These are phyloP conservation scores for Sorex araneus DNA, from an alignment of 2,113 vertebrate genomes.

Conservation along the genomic window DNA sequence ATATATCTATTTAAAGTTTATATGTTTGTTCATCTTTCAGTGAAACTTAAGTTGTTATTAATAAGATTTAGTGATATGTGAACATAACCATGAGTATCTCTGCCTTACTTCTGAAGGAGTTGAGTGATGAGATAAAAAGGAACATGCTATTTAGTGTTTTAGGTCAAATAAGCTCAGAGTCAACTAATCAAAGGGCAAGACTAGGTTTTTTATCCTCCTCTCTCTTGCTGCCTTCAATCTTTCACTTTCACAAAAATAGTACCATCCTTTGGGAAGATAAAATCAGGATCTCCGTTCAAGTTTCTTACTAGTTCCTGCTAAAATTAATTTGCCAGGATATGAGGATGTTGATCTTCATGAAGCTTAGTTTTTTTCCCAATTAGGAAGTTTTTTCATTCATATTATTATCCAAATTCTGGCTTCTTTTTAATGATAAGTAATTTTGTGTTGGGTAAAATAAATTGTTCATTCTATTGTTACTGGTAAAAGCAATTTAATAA, in stretches of 20 bases:
- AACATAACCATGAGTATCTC: neutral
- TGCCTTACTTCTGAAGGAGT: neutral
- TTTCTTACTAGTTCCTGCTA: conserved; percentile 44
- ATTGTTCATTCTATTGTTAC: neutral
- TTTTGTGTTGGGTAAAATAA: conserved; percentile 30
- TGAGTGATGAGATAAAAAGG: neutral
- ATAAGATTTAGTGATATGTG: neutral
- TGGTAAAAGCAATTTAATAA: conserved; percentile 15
- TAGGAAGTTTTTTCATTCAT: conserved; percentile 55
- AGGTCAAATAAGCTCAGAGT: neutral
- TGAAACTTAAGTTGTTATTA: neutral
- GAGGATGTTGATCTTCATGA: conserved; percentile 72
- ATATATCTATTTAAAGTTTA: conserved; percentile 46
- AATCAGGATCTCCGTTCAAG: neutral
- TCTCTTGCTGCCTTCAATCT: neutral
- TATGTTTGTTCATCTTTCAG: conserved; percentile 16
- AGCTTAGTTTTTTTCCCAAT: conserved; percentile 69
- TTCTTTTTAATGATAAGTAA: conserved; percentile 69
- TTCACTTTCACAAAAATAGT: conserved; percentile 22
- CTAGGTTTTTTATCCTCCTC: neutral
- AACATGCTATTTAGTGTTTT: neutral
- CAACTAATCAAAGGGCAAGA: neutral
- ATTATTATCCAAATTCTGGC: conserved; percentile 57
- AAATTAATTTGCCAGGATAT: conserved; percentile 67
- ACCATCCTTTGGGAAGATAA: conserved; percentile 45